These are phyloP conservation scores for Leptestheria dahalacensis DNA, from an alignment of 1,140 invertebrate species.

Conservation along the genomic window DNA sequence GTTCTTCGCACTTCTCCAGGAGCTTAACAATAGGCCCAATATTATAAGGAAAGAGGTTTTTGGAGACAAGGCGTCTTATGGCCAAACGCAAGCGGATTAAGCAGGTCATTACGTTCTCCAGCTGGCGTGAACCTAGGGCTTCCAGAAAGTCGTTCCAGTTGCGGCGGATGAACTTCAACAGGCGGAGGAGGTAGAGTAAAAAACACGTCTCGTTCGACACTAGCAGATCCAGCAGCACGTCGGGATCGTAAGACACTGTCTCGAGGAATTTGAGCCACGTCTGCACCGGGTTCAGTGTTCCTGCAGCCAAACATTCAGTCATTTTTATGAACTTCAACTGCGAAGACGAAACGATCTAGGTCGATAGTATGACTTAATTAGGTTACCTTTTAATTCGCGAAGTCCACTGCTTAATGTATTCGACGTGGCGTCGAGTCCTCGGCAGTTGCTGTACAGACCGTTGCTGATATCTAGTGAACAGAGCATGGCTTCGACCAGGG, in stretches of 20 bases:
- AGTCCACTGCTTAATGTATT: slow-evolving; percentile 4
- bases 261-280: slow-evolving; percentile 71
- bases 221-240: slow-evolving; percentile 67
- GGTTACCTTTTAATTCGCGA: background rate
- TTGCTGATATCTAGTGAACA: slow-evolving; percentile 74
- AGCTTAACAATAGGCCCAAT: slow-evolving; percentile 70
- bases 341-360: too few relatives aligned
- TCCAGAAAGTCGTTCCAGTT: slow-evolving; percentile 69
- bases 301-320: slow-evolving; percentile 48
- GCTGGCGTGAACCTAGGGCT: slow-evolving; percentile 36
- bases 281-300: slow-evolving; percentile 40
- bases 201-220: slow-evolving; percentile 85
- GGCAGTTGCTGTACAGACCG: slow-evolving; percentile 36
- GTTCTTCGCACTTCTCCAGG: slow-evolving; percentile 64
- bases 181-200: slow-evolving; percentile 64
- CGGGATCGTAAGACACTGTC: slow-evolving; percentile 63
- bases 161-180: slow-evolving; percentile 66
- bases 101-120: slow-evolving; percentile 69
- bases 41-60: slow-evolving; percentile 73
- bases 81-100: slow-evolving; percentile 60
- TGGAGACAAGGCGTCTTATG: slow-evolving; percentile 63
- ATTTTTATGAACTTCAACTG: too few relatives aligned
- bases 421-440: slow-evolving; percentile 1
- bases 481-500: slow-evolving; percentile 79
- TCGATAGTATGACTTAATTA: too few relatives aligned